These are phyloP conservation scores for Ciconia stormi DNA, from an alignment of 2,113 vertebrate species.

Conservation along the genomic window DNA sequence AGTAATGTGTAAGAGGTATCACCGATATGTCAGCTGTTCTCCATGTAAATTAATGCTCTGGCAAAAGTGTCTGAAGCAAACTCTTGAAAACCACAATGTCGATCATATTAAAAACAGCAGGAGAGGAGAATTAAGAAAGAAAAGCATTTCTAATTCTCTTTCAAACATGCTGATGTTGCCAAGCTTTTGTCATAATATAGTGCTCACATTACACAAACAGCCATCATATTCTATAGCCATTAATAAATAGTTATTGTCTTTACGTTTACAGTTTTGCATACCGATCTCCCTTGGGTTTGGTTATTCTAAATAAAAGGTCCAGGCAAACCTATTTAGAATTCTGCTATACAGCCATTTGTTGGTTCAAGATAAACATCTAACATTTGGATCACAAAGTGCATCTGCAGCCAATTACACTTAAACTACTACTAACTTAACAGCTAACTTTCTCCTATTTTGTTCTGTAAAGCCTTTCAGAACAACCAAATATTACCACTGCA, in stretches of 20 bases:
- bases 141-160: conserved; percentile 84
- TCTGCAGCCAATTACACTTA: conserved; percentile 51
- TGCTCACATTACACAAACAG: conserved; percentile 74
- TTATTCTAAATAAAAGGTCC: conserved; percentile 61
- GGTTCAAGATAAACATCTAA: conserved; percentile 40
- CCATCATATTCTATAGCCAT: conserved; percentile 62
- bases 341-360: conserved; percentile 29
- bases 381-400: conserved; percentile 53
- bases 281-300: conserved; percentile 52
- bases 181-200: conserved; percentile 78
- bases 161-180: conserved; percentile 74
- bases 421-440: conserved; percentile 62
- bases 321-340: conserved; percentile 57
- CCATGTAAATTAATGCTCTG: conserved; percentile 76
- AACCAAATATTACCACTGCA: background rate
- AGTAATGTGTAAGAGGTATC: conserved; percentile 24
- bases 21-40: conserved; percentile 68
- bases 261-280: conserved; percentile 65
- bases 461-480: conserved; percentile 26
- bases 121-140: conserved; percentile 80
- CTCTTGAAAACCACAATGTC: conserved; percentile 76
- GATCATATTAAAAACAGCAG: conserved; percentile 82
- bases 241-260: conserved; percentile 76
- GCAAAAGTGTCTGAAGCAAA: conserved; percentile 70
- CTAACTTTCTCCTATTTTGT: conserved; percentile 44